phyloP scores from a whole-genome alignment of 2,888 invertebrate genomes.

The Zaprionus lineosus region DNA sequence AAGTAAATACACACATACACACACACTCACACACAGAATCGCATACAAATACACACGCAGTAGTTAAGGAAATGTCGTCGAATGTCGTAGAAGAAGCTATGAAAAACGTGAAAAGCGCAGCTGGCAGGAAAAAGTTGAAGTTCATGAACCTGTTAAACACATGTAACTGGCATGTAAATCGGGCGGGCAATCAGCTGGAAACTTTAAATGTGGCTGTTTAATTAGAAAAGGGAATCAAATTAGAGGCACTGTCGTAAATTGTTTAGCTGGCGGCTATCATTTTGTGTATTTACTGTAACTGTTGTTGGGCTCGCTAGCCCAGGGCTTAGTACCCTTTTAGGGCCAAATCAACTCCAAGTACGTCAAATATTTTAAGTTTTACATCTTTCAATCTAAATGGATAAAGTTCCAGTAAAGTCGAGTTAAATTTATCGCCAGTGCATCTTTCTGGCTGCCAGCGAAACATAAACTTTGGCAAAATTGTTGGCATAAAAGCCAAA shows the following conservation, averaged over 20 bases:
- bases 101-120: conserved; percentile 18
- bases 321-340: conserved; percentile 40
- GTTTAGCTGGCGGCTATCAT: conserved; percentile 13
- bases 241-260: conserved; percentile 23
- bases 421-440: conserved; percentile 58
- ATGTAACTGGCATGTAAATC: conserved; percentile 41
- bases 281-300: conserved; percentile 3
- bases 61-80: conserved; percentile 58
- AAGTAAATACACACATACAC: conserved; percentile 11
- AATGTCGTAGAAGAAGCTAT: conserved; percentile 37
- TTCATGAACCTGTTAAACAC: conserved; percentile 70
- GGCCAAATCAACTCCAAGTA: background rate
- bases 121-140: conserved; percentile 29
- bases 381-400: conserved; percentile 64
- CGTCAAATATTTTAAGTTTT: conserved; percentile 29
- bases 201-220: conserved; percentile 36
- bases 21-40: no score
- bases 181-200: conserved; percentile 3
- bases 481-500: conserved; percentile 55
- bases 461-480: conserved; percentile 61
- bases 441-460: conserved; percentile 50
- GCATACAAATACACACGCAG: no score
- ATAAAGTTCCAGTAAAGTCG: conserved; percentile 58
- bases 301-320: conserved; percentile 13
- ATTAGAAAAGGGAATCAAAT: conserved; percentile 47